phyloP scores from a whole-genome alignment of 37 sponge, comb jelly and placozoan genomes.

The Bolinopsis microptera region DNA sequence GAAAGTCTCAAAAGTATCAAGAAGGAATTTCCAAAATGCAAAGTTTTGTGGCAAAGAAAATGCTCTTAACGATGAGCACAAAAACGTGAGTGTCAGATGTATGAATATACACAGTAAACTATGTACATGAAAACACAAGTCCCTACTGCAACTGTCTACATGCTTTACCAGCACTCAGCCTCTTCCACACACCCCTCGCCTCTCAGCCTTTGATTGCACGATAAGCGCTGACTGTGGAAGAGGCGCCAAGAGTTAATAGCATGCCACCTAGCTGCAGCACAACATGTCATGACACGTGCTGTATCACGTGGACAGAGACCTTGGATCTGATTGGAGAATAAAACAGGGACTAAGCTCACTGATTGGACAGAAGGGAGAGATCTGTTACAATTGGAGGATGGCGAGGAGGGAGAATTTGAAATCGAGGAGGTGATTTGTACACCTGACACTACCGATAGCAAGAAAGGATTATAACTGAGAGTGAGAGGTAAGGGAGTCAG shows the following conservation, averaged over 20 bases:
- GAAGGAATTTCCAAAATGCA: no score
- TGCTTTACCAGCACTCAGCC: slow-evolving; percentile 19
- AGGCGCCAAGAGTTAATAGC: slow-evolving; percentile 21
- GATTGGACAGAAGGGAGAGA: slow-evolving; percentile 6
- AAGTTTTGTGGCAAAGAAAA: no score
- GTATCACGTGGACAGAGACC: neutral
- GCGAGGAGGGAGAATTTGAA: slow-evolving; percentile 53
- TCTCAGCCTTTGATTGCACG: neutral
- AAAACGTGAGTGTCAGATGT: neutral
- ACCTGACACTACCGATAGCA: neutral
- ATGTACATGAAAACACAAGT: slow-evolving; percentile 9
- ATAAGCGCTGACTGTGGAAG: slow-evolving; percentile 10
- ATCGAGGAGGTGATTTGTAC: neutral
- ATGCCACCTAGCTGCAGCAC: slow-evolving; percentile 59
- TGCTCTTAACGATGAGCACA: no score
- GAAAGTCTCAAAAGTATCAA: no score
- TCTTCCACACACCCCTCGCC: slow-evolving; percentile 10
- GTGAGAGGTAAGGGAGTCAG: neutral
- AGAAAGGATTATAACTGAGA: neutral
- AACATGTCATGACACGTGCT: neutral
- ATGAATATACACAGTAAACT: neutral
- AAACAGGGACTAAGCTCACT: neutral
- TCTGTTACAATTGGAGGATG: neutral
- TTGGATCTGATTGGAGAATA: neutral
- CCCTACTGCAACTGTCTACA: slow-evolving; percentile 52